Percentiles rank a stretch among this genome's conserved stretches.
phyloP scores from a whole-genome alignment of 2,113 vertebrate genomes.

The Alexandromys fortis region DNA sequence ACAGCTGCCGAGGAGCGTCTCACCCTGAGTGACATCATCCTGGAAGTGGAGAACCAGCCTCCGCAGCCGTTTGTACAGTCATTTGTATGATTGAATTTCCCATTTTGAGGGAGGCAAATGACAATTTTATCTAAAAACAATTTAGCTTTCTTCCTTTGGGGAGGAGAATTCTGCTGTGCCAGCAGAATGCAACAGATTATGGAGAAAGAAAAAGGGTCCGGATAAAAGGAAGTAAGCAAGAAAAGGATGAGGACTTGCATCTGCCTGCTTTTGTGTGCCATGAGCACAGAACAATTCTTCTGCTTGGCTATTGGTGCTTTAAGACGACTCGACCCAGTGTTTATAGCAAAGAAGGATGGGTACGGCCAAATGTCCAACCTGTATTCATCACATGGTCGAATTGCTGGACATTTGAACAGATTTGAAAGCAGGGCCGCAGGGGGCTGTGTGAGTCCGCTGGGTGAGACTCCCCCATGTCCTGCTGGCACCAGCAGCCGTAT shows the following conservation, averaged over 20 bases:
- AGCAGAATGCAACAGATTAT: slow-evolving; percentile 62
- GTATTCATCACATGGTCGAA: not conserved
- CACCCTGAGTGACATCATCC: slow-evolving; percentile 65
- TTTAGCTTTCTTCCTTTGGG: slow-evolving; percentile 64
- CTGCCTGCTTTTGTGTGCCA: not conserved
- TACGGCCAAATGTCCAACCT: not conserved
- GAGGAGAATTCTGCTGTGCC: slow-evolving; percentile 29
- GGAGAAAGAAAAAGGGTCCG: not conserved
- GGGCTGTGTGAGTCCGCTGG: not conserved
- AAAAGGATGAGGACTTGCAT: not conserved
- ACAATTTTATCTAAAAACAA: slow-evolving; percentile 73
- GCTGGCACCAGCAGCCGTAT: not conserved
- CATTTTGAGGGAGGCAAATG: slow-evolving; percentile 61
- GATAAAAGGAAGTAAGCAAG: slow-evolving; percentile 7
- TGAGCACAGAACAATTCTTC: not conserved
- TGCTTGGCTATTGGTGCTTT: not conserved
- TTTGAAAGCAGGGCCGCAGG: not conserved
- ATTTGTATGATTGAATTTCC: slow-evolving; percentile 76
- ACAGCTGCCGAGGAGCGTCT: slow-evolving; percentile 68
- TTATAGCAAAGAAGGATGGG: not conserved
- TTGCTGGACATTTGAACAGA: not conserved
- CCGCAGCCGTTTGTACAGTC: slow-evolving; percentile 60
- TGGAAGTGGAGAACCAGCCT: slow-evolving; percentile 68
- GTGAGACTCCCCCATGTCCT: not conserved
- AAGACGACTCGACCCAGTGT: not conserved